Evolutionary conservation across 1,140 invertebrate genomes (phyloP).

Genomic region (Aporrectodea caliginosa): DNA sequence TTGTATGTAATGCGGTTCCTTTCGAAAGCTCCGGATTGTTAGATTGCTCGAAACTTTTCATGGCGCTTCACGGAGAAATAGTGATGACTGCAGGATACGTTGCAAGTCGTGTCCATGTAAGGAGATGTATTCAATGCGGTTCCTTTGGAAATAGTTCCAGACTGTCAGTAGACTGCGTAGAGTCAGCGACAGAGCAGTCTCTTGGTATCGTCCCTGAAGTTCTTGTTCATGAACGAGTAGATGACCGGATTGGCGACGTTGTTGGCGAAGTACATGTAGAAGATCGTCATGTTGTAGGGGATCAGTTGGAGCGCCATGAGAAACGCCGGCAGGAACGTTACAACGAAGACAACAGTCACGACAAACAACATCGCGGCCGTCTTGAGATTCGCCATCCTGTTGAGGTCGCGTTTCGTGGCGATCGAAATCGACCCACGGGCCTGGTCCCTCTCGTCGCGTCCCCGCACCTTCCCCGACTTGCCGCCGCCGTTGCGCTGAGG

Average conservation of each 20-base stretch:
- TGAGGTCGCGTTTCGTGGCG: conserved; percentile 10
- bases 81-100: not conserved
- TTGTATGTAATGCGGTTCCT: not conserved
- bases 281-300: conserved; percentile 41
- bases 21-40: not conserved
- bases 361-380: conserved; percentile 35
- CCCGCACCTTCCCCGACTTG: not conserved
- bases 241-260: conserved; percentile 53
- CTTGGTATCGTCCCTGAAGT: conserved; percentile 47
- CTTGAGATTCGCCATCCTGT: conserved; percentile 31
- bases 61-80: not conserved
- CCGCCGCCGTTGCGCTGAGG: not conserved
- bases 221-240: conserved; percentile 52
- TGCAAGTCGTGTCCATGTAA: too few species aligned
- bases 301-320: conserved; percentile 46
- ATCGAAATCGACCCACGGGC: conserved; percentile 13
- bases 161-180: not conserved
- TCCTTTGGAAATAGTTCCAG: not conserved
- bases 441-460: not conserved
- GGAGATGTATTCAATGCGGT: too few species aligned
- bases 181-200: conserved; percentile 38
- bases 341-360: conserved; percentile 48
- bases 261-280: conserved; percentile 51
- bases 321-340: conserved; percentile 49
- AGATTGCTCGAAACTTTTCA: not conserved